These are phyloP conservation scores for Cheirogaleus medius DNA, from an alignment of 2,113 vertebrate species.

Conservation along the genomic window DNA sequence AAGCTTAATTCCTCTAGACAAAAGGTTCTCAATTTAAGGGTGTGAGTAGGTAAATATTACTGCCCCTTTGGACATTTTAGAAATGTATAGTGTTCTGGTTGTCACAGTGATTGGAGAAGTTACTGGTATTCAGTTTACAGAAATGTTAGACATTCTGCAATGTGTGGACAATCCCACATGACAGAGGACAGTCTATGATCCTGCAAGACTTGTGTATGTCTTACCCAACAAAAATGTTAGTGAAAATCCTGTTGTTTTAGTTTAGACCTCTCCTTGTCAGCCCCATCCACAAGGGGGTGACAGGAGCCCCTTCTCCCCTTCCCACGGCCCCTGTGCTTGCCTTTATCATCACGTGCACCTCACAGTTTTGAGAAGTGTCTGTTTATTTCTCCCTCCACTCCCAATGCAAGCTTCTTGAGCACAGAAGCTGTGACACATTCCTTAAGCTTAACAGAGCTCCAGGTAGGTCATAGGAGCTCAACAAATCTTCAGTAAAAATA, in stretches of 20 bases:
- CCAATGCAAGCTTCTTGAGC: not conserved
- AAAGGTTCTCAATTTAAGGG: not conserved
- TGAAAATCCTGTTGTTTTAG: not conserved
- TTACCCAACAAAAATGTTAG: not conserved
- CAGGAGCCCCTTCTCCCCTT: not conserved
- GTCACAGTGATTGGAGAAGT: not conserved
- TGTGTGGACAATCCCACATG: no score
- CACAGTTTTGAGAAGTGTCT: not conserved
- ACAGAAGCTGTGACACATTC: not conserved
- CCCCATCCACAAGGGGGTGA: accelerated
- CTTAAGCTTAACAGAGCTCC: not conserved
- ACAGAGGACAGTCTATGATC: not conserved
- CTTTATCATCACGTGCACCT: not conserved
- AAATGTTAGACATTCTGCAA: not conserved
- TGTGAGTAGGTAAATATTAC: not conserved
- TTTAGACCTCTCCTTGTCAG: not conserved
- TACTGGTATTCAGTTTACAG: not conserved
- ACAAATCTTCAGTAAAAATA: not conserved
- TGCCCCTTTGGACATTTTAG: not conserved
- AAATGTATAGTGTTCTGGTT: not conserved
- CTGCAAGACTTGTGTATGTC: not conserved
- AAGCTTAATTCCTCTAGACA: not conserved
- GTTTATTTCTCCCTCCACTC: not conserved
- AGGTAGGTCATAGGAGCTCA: no score
- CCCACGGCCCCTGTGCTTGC: not conserved